Percentiles rank a stretch among this genome's conserved stretches.
phyloP scores from a whole-genome alignment of 2,888 invertebrate species.

The Conops quadrifasciatus region DNA sequence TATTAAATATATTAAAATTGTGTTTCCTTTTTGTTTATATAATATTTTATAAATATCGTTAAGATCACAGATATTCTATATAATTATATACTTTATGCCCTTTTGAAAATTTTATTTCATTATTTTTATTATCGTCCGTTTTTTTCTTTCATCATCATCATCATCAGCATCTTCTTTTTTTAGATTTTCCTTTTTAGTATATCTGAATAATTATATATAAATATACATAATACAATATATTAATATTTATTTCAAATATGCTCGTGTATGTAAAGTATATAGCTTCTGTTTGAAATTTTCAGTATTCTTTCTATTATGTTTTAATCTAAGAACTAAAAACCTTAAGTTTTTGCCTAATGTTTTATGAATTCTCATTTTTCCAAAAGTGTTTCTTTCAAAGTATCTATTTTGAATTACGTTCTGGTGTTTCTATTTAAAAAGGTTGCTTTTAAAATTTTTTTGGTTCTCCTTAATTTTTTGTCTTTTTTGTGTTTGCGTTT shows the following conservation, averaged over 20 bases:
- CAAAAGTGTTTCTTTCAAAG: constrained; percentile 37
- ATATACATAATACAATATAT: constrained; percentile 27
- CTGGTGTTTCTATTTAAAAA: constrained; percentile 26
- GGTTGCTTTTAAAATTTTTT: constrained; percentile 20
- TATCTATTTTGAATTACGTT: constrained; percentile 35
- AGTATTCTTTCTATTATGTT: constrained; percentile 34
- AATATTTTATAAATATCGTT: constrained; percentile 60
- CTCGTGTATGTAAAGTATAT: constrained; percentile 27
- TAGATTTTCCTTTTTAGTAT: constrained; percentile 28
- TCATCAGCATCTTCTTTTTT: not conserved
- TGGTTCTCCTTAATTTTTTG: not conserved
- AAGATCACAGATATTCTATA: constrained; percentile 67
- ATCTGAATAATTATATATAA: constrained; percentile 29
- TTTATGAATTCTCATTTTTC: constrained; percentile 37
- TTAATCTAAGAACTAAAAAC: not conserved
- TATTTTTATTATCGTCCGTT: constrained; percentile 23
- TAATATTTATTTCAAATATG: not conserved
- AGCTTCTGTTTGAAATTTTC: constrained; percentile 21
- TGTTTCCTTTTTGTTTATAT: constrained; percentile 28
- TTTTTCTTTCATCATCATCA: constrained; percentile 30
- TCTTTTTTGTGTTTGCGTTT: not conserved
- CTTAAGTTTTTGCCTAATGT: constrained; percentile 20
- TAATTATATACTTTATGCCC: constrained; percentile 43
- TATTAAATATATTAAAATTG: not conserved
- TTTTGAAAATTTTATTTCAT: constrained; percentile 39